Evolutionary conservation across 2,113 vertebrate species (phyloP).

Genomic region (Trichechus manatus): DNA sequence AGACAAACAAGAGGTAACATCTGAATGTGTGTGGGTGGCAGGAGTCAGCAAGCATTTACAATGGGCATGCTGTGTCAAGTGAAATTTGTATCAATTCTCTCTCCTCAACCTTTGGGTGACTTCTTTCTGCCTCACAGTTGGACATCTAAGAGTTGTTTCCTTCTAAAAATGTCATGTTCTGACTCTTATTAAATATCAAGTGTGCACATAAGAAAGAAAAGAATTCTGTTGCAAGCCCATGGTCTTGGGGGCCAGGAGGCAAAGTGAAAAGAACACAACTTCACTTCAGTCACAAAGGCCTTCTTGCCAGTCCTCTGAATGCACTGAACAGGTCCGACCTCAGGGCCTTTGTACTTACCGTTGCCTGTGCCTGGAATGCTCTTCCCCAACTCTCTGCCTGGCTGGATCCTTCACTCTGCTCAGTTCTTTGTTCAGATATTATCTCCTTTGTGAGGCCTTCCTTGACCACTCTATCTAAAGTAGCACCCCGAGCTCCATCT

Average conservation of each 20-base stretch:
- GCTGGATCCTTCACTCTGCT: neutral
- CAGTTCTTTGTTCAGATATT: neutral
- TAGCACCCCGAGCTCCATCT: neutral
- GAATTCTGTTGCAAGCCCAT: neutral
- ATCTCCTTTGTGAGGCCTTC: neutral
- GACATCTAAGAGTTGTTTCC: neutral
- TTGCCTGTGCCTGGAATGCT: neutral
- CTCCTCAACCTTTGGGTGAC: neutral
- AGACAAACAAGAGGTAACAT: neutral
- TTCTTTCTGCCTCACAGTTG: neutral
- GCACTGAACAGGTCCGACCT: neutral
- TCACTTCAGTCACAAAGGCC: neutral
- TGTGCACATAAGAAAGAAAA: neutral
- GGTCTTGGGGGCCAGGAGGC: neutral
- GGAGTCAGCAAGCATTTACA: neutral
- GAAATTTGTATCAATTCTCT: neutral
- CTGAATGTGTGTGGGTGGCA: too few relatives aligned
- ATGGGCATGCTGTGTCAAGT: neutral
- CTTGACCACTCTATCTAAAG: neutral
- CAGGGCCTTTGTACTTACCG: neutral
- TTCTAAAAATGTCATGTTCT: neutral
- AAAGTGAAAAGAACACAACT: neutral
- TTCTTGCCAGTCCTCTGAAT: neutral
- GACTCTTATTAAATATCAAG: slow-evolving; percentile 22
- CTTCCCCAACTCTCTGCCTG: neutral